These are phyloP conservation scores for Smittia aterrima DNA, from an alignment of 2,888 invertebrate genomes.

Conservation along the genomic window DNA sequence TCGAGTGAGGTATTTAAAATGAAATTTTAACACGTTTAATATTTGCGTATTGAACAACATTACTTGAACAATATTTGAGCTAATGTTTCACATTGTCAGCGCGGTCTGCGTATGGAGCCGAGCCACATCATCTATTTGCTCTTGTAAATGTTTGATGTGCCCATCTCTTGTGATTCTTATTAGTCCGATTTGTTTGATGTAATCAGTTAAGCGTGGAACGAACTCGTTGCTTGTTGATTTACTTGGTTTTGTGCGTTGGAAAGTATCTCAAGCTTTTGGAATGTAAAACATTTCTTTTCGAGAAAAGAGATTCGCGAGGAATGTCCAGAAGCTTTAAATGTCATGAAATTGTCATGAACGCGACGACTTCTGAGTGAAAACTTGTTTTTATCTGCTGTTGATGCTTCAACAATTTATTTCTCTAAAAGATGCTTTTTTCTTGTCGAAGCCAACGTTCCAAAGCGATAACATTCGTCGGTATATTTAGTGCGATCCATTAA, in stretches of 20 bases:
- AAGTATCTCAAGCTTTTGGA: not conserved
- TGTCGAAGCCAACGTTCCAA: not conserved
- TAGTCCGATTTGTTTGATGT: constrained; percentile 41
- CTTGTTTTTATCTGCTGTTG: constrained; percentile 13
- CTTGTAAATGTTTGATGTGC: constrained; percentile 3
- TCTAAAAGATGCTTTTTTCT: not conserved
- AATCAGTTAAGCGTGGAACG: constrained; percentile 38
- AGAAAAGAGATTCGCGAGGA: constrained; percentile 8
- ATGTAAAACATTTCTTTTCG: not conserved
- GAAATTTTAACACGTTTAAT: constrained; percentile 31
- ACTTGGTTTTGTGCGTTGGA: not conserved
- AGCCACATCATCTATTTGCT: not conserved
- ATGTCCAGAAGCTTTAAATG: constrained; percentile 1
- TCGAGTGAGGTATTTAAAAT: constrained; percentile 30
- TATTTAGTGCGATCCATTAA: constrained; percentile 21
- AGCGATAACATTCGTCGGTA: not conserved
- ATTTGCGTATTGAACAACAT: constrained; percentile 25
- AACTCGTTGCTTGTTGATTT: constrained; percentile 13
- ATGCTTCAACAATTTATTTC: not conserved
- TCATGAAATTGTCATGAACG: not conserved
- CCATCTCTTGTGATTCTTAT: constrained; percentile 18
- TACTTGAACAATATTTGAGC: constrained; percentile 2
- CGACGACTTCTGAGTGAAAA: constrained; percentile 28
- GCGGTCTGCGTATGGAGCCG: constrained; percentile 5
- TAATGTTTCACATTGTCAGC: constrained; percentile 20